Conservation (phyloP, 2,888 invertebrate genomes). For the Cistogaster globosa region DNA sequence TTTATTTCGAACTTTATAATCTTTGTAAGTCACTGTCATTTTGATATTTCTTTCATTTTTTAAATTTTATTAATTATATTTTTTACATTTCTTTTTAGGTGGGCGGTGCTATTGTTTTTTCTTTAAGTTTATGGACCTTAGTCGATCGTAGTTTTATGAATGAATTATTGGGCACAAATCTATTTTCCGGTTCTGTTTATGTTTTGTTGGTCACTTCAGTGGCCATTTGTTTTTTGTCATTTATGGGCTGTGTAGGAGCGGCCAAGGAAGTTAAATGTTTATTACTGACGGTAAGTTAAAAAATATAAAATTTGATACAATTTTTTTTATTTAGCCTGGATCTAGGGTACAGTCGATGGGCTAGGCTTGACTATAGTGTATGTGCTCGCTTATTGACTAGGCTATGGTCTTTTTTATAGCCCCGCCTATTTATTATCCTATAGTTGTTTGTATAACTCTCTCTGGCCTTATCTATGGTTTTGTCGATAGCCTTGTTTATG, state of each 20-base stretch:
- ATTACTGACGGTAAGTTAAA: constrained; percentile 90
- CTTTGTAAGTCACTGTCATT: constrained; percentile 87
- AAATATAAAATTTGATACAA: neutral
- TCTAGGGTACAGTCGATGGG: too few species aligned
- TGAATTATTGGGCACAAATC: constrained; percentile 92
- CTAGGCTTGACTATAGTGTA: too few species aligned
- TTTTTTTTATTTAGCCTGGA: too few species aligned
- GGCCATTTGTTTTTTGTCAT: constrained; percentile 91
- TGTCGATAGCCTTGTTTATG: too few species aligned
- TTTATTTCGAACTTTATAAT: constrained; percentile 93
- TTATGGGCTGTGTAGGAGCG: constrained; percentile 97
- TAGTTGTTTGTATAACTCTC: too few species aligned
- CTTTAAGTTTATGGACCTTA: constrained; percentile 92
- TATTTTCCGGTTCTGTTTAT: constrained; percentile 93
- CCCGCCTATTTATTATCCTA: too few species aligned
- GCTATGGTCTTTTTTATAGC: too few species aligned
- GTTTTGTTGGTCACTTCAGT: constrained; percentile 92
- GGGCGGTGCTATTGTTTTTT: constrained; percentile 90
- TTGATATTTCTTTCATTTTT: neutral
- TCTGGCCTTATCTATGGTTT: too few species aligned
- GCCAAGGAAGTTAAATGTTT: constrained; percentile 96
- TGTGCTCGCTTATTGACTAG: too few species aligned
- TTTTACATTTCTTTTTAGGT: constrained; percentile 84
- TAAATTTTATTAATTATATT: constrained; percentile 43
- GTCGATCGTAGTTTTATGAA: constrained; percentile 93